Base-by-base conservation (phyloP, 2,888 invertebrate species). In the Harpalus rubripes region DNA sequence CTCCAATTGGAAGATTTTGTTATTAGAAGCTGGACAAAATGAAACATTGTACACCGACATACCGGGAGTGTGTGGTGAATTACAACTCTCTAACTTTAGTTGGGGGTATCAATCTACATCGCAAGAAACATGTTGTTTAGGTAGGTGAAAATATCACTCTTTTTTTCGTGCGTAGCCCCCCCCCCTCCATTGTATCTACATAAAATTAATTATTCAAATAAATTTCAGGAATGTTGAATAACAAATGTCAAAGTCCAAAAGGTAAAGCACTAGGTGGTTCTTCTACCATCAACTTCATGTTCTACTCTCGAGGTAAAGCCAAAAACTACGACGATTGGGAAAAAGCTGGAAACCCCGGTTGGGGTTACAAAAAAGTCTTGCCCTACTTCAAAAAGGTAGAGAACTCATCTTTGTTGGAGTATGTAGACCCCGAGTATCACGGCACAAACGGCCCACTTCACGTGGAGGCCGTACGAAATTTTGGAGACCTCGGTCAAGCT, bases 331-430 rank as follows among this genome's bases (percentile, higher is more conserved):
- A 92, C 86, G 85, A 87, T 3, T 93, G 93, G 93, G 92, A 90
- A 7, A 87, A 88, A 0, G 87, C 89, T 1, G 89, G 89, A n/a
- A 89, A 88, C 63, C 86, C 87, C 0, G 90, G 90, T 2, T 91
- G 93, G 93, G 93, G 95, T 0, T 94, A 94, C 88, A 88, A 91
- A 0, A 94, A 95, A 0, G 93, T 91, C 1, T 89, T 93, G 8
- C 93, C 93, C 0, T 93, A 93, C 87, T 93, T 90, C 86, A 87
- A 87, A 22, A 89, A 89, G 87, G 88, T 88, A 5, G 63, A 63
- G 22, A 58, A 58, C 58, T 10, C 58, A 1, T 58, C 58, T n/a
- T n/a, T 58, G 16, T n/a, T 32, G 7, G 88, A 88, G 85, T 86
- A 88, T 85, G 26, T 79, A 52, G 91, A 92, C 8, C 91, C 91